phyloP scores from a whole-genome alignment of 2,888 invertebrate species.

The Epsilonema sp. region DNA sequence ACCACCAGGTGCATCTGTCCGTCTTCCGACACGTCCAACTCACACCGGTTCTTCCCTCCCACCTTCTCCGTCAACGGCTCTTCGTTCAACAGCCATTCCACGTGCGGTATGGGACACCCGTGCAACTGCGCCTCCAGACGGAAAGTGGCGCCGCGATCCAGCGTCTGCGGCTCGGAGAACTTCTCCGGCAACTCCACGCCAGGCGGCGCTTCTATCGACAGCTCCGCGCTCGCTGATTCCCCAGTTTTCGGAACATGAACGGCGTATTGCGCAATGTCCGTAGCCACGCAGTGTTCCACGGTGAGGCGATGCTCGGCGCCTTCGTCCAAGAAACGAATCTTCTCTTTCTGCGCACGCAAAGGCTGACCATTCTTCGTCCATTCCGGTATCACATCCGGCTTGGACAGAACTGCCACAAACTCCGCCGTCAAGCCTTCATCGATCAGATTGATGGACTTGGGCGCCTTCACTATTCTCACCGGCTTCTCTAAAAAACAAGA shows the following conservation, averaged over 20 bases:
- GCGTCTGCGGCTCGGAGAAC: background rate
- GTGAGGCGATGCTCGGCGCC: background rate
- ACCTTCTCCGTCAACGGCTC: background rate
- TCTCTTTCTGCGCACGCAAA: background rate
- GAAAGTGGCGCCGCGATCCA: background rate
- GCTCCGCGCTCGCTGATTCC: background rate
- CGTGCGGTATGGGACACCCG: slow-evolving; percentile 2
- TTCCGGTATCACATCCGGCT: background rate
- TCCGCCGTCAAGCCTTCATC: background rate
- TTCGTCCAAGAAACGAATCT: background rate
- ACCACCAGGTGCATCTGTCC: slow-evolving; percentile 33
- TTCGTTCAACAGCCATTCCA: background rate
- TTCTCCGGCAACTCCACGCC: background rate
- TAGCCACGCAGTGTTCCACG: background rate
- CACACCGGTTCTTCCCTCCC: background rate
- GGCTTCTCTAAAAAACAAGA: background rate
- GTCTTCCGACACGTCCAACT: slow-evolving; percentile 11
- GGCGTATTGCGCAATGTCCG: background rate
- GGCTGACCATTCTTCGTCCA: background rate
- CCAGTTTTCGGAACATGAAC: background rate
- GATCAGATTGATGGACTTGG: background rate
- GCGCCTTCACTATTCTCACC: background rate
- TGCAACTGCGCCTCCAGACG: background rate
- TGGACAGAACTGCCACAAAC: background rate
- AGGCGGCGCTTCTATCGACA: background rate